These are phyloP conservation scores for Merops nubicus DNA, from an alignment of 2,113 vertebrate genomes.

Conservation along the genomic window DNA sequence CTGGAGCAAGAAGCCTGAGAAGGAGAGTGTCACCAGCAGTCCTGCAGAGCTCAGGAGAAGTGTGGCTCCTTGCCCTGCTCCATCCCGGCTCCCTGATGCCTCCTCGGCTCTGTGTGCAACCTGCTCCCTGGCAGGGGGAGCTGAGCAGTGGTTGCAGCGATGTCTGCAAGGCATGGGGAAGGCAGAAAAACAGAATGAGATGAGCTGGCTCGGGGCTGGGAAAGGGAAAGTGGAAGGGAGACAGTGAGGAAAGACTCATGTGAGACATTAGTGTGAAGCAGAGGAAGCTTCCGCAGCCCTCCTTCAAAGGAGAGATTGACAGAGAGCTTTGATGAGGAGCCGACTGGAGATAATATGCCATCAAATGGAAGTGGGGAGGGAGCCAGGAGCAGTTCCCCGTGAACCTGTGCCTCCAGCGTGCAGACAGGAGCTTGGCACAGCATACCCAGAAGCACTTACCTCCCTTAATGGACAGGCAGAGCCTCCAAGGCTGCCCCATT, in stretches of 20 bases:
- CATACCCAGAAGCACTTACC: not conserved
- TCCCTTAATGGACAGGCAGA: not conserved
- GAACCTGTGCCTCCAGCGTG: not conserved
- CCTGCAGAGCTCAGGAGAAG: not conserved
- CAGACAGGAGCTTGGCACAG: slow-evolving; percentile 35
- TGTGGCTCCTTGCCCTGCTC: not conserved
- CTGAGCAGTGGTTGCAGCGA: not conserved
- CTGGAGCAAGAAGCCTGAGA: not conserved
- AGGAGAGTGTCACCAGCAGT: not conserved
- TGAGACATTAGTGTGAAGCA: not conserved
- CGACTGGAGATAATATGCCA: not conserved
- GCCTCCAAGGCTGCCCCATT: not conserved
- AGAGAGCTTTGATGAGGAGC: not conserved
- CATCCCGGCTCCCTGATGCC: not conserved
- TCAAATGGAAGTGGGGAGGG: not conserved
- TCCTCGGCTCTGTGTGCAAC: not conserved
- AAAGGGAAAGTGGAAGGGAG: not conserved
- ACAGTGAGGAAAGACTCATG: not conserved
- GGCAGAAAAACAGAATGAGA: not conserved
- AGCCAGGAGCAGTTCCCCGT: accelerated
- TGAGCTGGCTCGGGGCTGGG: not conserved
- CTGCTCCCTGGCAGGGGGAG: not conserved
- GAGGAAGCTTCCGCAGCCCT: not conserved
- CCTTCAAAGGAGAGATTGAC: not conserved
- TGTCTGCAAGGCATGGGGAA: not conserved